These are phyloP conservation scores for Pseudococcus jackbeardsleyi DNA, from an alignment of 2,888 invertebrate species.

Conservation along the genomic window DNA sequence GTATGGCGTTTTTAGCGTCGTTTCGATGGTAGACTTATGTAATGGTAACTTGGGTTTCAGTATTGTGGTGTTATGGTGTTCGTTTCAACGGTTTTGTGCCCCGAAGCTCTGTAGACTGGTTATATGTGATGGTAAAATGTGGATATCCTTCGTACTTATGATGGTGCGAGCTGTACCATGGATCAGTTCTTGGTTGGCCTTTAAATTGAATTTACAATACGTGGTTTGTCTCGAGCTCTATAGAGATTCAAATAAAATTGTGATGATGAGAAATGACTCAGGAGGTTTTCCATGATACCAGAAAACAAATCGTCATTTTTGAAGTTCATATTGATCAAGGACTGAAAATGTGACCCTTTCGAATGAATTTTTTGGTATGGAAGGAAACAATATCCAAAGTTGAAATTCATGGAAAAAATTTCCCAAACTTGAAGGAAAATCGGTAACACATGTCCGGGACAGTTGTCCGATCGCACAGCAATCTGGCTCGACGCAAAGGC, in stretches of 20 bases:
- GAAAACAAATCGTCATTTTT: neutral
- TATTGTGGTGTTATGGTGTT: neutral
- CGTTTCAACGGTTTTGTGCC: neutral
- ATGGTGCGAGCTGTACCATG: neutral
- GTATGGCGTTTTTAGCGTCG: neutral
- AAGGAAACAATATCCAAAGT: neutral
- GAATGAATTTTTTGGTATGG: neutral
- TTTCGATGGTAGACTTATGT: conserved; percentile 4
- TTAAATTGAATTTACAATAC: neutral
- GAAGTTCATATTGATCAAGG: neutral
- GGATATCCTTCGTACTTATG: conserved; percentile 27
- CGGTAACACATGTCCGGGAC: neutral
- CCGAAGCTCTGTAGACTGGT: conserved; percentile 33
- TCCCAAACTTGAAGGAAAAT: neutral
- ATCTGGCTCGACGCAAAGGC: neutral
- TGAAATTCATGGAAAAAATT: too few species aligned
- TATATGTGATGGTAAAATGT: conserved; percentile 18
- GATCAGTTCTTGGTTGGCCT: neutral
- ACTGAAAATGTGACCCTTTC: neutral
- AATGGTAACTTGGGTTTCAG: neutral
- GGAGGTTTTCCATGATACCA: neutral
- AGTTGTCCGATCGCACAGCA: neutral
- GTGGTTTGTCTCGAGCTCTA: neutral
- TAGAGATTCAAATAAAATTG: neutral
- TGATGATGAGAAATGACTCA: too few species aligned